phyloP scores from a whole-genome alignment of 2,113 vertebrate genomes.

The Bubo bubo region DNA sequence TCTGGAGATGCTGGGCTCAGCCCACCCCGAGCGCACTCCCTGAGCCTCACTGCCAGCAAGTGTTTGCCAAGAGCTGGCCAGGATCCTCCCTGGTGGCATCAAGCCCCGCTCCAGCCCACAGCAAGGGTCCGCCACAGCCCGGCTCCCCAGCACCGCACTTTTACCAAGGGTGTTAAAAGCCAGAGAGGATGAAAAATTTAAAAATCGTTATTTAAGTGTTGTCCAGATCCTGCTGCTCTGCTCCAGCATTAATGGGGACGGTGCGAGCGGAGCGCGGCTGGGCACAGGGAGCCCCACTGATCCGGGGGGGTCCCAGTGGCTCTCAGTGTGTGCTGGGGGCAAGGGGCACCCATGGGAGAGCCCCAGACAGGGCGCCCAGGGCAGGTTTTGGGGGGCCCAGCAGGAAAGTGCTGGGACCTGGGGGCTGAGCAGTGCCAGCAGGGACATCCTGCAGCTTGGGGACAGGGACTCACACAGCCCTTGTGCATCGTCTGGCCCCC shows the following conservation, averaged over 20 bases:
- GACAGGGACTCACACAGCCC: background rate
- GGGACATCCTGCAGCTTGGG: background rate
- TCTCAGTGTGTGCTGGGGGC: too few relatives aligned
- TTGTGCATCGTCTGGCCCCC: background rate
- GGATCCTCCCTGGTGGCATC: background rate
- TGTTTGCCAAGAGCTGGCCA: background rate
- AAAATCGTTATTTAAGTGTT: background rate
- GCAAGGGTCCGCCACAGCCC: background rate
- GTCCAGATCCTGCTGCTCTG: background rate
- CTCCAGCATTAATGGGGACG: fast-evolving
- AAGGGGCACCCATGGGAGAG: background rate
- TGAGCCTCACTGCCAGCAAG: background rate
- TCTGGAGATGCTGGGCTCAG: background rate
- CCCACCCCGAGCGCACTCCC: background rate
- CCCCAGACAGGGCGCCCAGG: background rate
- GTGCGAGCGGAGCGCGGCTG: too few relatives aligned
- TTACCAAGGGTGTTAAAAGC: background rate
- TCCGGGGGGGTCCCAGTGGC: too few relatives aligned
- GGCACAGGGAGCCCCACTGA: background rate
- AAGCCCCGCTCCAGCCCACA: background rate
- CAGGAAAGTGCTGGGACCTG: background rate
- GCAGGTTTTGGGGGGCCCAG: background rate
- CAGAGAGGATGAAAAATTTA: background rate
- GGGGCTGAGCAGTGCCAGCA: background rate
- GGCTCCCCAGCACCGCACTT: background rate